Evolutionary conservation across 1,140 invertebrate genomes (phyloP).

Genomic region (Macrocentrus cingulum): DNA sequence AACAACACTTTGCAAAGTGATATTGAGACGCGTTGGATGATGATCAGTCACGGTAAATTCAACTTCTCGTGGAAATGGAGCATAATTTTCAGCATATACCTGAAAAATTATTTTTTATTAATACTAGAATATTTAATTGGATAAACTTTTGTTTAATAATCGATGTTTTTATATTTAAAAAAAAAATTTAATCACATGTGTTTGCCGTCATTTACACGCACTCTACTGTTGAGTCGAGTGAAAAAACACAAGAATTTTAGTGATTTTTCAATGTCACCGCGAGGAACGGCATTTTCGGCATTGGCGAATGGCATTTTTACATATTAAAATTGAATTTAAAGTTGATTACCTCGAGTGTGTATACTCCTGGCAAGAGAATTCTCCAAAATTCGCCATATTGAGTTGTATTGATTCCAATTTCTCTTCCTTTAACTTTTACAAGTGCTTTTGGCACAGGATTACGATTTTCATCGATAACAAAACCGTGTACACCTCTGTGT

Average conservation of each 20-base stretch:
- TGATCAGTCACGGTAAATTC: constrained; percentile 85
- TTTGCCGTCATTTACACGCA: background rate
- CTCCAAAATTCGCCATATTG: constrained; percentile 94
- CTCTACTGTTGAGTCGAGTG: background rate
- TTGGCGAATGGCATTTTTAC: no score
- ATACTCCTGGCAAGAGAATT: constrained; percentile 79
- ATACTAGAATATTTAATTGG: background rate
- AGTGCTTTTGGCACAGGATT: constrained; percentile 81
- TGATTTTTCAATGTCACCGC: no score
- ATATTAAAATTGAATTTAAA: no score
- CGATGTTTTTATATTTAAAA: no score
- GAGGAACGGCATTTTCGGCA: no score
- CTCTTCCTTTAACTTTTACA: constrained; percentile 81
- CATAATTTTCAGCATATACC: constrained; percentile 82
- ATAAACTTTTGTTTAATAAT: no score
- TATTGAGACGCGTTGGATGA: constrained; percentile 81
- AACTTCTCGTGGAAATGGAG: constrained; percentile 77
- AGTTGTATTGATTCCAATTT: constrained; percentile 85
- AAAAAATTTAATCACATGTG: no score
- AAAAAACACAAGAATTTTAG: no score
- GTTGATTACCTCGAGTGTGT: constrained; percentile 75
- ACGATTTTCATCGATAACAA: constrained; percentile 79
- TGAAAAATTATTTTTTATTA: constrained; percentile 49
- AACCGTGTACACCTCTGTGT: constrained; percentile 81
- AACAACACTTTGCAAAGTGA: constrained; percentile 77